phyloP scores from a whole-genome alignment of 2,797 vertebrate species.

The Parauchenoglanis ngamensis region DNA sequence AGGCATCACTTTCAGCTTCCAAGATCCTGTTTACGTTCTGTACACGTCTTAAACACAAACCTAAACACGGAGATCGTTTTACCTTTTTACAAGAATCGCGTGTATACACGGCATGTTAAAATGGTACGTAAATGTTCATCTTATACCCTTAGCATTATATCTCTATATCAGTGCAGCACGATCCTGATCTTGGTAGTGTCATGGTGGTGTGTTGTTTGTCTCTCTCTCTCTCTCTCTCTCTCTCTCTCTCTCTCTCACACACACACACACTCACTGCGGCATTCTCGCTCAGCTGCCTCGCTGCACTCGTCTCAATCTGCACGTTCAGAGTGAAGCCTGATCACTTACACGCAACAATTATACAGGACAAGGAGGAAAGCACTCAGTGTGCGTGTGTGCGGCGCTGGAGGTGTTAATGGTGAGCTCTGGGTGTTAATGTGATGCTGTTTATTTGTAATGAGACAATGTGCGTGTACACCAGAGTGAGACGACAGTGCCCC shows the following conservation, averaged over 20 bases:
- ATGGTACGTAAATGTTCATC: too few relatives aligned
- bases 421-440: not conserved
- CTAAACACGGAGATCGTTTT: too few relatives aligned
- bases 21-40: too few relatives aligned
- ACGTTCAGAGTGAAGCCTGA: not conserved
- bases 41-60: too few relatives aligned
- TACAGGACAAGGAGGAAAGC: not conserved
- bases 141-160: not conserved
- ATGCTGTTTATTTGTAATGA: not conserved
- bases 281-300: not conserved
- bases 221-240: not conserved
- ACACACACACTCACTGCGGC: not conserved
- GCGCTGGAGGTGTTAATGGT: not conserved
- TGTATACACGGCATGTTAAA: too few relatives aligned
- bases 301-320: not conserved
- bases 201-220: not conserved
- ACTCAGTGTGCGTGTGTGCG: not conserved
- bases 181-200: not conserved
- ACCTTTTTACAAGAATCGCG: too few relatives aligned
- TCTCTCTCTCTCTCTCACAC: too few relatives aligned
- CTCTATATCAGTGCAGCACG: not conserved
- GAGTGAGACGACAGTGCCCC: not conserved
- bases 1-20: too few relatives aligned
- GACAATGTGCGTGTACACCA: not conserved
- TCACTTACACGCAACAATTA: conserved; percentile 7